Base-by-base conservation (phyloP, 1,140 invertebrate species). In the Tenebrio molitor region DNA sequence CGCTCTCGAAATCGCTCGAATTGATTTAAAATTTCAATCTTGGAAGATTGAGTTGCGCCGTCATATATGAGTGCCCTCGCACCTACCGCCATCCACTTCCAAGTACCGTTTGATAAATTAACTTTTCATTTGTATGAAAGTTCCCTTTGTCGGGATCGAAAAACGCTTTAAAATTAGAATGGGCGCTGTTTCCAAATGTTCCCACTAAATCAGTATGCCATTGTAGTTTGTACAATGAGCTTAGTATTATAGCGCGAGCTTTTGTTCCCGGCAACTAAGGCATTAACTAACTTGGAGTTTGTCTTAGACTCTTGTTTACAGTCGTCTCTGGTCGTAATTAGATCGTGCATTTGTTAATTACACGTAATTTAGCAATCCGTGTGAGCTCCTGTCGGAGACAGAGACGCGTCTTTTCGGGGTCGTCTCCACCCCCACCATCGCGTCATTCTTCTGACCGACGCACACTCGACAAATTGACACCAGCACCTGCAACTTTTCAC, bases 291-390 rank as follows among this genome's bases (percentile, higher is more conserved):
- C 70, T 72, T 65, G 23, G 65, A 72, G 70, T 72, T 72, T 72
- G 70, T 72, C 70, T 72, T 72, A 53, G 63, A 44, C 63, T 72
- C 70, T 72, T 72, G 70, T 72, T 72, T 72, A 72, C 70, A 67
- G 62, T 39, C 63, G 70, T 67, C 70, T 72, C 70, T 66, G 44
- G 25, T 65, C 42, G 63, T 67, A 72, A 72, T 72, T 72, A 64
- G 63, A 64, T 66, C 46, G 41, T 72, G 63, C 63, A 72, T 68
- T 44, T 50, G 63, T 72, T 72, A 66, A 72, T 72, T 72, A 72
- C 42, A 64, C 70, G 53, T 66, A 72, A 72, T 72, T 67, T 72
- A 72, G 70, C 65, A 72, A 67, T 72, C 36, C 68, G 50, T 58
- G 50, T 58, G 19, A 25, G 23, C 2, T 23, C 15, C 17, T 19